These are phyloP conservation scores for Syrrhaptes paradoxus DNA, from an alignment of 2,113 vertebrate genomes.

Conservation along the genomic window DNA sequence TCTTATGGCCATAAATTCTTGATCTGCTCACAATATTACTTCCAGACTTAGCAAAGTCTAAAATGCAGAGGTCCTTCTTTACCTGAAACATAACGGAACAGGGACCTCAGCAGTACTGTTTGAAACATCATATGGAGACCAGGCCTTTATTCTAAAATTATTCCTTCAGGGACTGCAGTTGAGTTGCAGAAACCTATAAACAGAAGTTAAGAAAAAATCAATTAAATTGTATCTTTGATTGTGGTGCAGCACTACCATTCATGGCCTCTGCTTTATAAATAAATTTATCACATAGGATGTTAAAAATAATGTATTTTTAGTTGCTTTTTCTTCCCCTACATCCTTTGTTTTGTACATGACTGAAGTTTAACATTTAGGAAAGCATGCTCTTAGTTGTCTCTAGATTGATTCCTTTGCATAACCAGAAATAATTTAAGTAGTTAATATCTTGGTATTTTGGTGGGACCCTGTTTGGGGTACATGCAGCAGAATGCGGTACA, in stretches of 20 bases:
- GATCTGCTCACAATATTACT: neutral
- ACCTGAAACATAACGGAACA: neutral
- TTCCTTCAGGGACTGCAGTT: neutral
- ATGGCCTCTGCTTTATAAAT: neutral
- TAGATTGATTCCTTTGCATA: constrained; percentile 2
- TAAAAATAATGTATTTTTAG: neutral
- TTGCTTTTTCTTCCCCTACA: neutral
- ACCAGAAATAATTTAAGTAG: neutral
- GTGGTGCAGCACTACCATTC: neutral
- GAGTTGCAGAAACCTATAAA: neutral
- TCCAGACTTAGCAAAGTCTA: neutral
- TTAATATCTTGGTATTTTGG: neutral
- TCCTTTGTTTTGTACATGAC: neutral
- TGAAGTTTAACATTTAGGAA: neutral
- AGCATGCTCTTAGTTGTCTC: neutral
- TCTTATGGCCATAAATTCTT: neutral
- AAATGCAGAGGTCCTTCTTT: neutral
- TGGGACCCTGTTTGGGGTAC: constrained; percentile 44
- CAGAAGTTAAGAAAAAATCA: neutral
- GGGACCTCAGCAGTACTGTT: neutral
- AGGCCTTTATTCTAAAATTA: neutral
- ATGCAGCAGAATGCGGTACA: constrained; percentile 19
- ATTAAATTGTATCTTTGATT: neutral
- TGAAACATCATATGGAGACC: neutral
- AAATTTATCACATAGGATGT: neutral